Evolutionary conservation across 2,888 invertebrate species (phyloP).

Genomic region (Microplitis deprimator): DNA sequence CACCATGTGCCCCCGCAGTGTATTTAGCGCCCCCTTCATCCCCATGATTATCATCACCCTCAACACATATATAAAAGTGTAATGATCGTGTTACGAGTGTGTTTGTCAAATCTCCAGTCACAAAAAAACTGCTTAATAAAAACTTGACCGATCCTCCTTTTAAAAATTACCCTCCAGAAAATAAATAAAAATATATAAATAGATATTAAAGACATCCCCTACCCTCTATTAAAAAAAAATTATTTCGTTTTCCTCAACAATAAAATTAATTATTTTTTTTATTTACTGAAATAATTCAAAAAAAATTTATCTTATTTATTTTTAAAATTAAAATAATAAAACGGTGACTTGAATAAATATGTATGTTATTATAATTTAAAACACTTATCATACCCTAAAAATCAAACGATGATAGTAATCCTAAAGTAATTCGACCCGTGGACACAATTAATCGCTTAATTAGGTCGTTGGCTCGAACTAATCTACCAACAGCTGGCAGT

Average conservation of each 20-base stretch:
- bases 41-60: background rate
- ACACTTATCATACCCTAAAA: background rate
- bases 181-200: conserved; percentile 17
- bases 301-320: too few species aligned
- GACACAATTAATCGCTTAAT: conserved; percentile 45
- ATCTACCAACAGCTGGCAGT: conserved; percentile 44
- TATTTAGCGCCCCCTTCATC: conserved; percentile 19
- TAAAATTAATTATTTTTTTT: too few species aligned
- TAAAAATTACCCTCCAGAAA: conserved; percentile 6
- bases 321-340: too few species aligned
- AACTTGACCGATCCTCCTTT: conserved; percentile 48
- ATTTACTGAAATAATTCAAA: too few species aligned
- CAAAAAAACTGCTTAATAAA: conserved; percentile 49
- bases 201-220: too few species aligned
- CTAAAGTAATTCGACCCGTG: conserved; percentile 2
- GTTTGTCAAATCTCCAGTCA: conserved; percentile 51
- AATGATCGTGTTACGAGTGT: conserved; percentile 57
- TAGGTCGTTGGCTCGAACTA: conserved; percentile 18
- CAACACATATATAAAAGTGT: background rate
- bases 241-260: too few species aligned
- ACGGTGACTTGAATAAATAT: too few species aligned
- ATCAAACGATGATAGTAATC: background rate
- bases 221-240: too few species aligned
- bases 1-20: conserved; percentile 38
- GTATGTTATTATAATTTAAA: background rate